Evolutionary conservation across 1,140 invertebrate species (phyloP), one percentile per base, ranked within the genome.

Genomic region (Drosophila persimilis): DNA sequence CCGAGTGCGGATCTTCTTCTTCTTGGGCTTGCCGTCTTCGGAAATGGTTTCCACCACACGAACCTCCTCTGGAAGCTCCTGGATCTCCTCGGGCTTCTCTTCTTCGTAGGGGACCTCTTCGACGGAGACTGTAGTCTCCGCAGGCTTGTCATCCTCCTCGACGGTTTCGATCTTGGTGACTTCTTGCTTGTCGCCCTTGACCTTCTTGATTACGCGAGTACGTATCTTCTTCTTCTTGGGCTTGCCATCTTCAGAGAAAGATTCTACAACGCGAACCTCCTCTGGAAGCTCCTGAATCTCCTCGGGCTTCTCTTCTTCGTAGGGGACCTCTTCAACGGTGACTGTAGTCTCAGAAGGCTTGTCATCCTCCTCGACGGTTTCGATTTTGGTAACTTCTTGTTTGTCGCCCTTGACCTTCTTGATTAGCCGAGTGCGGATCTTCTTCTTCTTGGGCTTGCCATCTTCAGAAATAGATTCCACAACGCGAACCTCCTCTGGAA

Each of bases 91-190:
- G 4, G 26, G 48, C 2, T 11, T 13, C 5, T 29, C 29, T 31
- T 17, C 26, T 15, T 51, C 20, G 31, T 15, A 6, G 3, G n/a
- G 24, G 17, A 29, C 3, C 45, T 56, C 15, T 20, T 56, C 54
- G 1, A 57, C 55, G 2, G 55, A 35, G 17, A 57, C 55, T 3
- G 55, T 57, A n/a, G 44, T 58, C 7, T 57, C 20, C n/a, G n/a
- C n/a, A n/a, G n/a, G n/a, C n/a, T 63, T 63, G 20, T 63, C 60
- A 22, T 63, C 60, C 26, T 65, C 62, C 9, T 65, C 62, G 15
- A 65, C 47, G 11, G 56, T 66, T 60, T 66, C 63, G 20, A 66
- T 66, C 48, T 66, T 66, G 17, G 63, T 66, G 22, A 66, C 56
- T 26, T 60, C 41, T 26, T 66, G 63, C 13, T 39, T 66, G 15